A percentile compares a stretch with the other conserved stretches of the same genome.
Conservation (phyloP, 2,113 vertebrate genomes). For the Rhea pennata region DNA sequence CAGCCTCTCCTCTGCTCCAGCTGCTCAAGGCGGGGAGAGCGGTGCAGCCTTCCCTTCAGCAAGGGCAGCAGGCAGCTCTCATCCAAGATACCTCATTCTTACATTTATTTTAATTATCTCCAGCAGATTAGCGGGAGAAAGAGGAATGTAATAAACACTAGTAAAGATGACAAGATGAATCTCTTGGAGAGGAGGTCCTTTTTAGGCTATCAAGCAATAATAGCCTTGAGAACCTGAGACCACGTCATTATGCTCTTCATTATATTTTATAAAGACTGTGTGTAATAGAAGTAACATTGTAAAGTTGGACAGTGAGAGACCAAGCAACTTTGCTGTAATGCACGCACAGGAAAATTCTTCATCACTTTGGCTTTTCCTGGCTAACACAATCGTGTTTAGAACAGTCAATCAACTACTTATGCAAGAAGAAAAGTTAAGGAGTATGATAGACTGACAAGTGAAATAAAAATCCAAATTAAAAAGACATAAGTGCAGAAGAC, state of each 20-base stretch:
- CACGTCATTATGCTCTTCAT: constrained; percentile 15
- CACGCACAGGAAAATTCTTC: background rate
- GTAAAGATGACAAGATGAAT: background rate
- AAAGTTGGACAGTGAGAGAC: background rate
- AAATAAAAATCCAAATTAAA: constrained; percentile 26
- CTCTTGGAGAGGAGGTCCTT: background rate
- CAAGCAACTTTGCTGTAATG: background rate
- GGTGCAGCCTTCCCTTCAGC: background rate
- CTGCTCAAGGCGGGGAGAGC: background rate
- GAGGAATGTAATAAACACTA: background rate
- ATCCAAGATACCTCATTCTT: background rate
- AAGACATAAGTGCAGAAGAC: background rate
- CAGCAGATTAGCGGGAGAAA: background rate
- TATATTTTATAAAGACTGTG: background rate
- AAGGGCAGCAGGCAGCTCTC: background rate
- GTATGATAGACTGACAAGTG: background rate
- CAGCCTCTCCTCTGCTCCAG: background rate
- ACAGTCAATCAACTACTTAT: background rate
- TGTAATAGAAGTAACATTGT: background rate
- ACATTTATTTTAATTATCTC: background rate
- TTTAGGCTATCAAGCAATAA: background rate
- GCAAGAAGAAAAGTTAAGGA: constrained; percentile 19
- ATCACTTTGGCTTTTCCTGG: constrained; percentile 16
- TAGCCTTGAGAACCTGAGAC: background rate
- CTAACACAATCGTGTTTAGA: constrained; percentile 39